These are phyloP conservation scores for Beroe forskalii DNA, from an alignment of 37 sponge, comb jelly and placozoan species.

Conservation along the genomic window DNA sequence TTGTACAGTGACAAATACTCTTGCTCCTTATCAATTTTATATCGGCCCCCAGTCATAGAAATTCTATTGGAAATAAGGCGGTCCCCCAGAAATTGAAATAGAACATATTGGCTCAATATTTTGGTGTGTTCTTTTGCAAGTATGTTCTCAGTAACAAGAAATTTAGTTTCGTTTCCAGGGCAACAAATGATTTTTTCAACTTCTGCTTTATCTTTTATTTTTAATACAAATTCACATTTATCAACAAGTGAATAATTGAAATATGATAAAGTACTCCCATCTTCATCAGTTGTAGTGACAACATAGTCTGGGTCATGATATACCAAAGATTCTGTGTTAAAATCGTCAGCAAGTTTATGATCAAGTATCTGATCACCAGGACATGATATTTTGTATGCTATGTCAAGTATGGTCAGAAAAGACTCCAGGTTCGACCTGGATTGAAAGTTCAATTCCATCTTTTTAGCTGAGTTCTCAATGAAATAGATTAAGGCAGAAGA, in stretches of 20 bases:
- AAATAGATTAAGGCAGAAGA: neutral
- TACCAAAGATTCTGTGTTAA: neutral
- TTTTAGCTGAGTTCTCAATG: neutral
- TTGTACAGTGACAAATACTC: constrained; percentile 5
- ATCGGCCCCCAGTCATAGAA: neutral
- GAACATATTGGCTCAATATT: neutral
- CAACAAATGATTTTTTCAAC: constrained; percentile 23
- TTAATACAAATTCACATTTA: neutral
- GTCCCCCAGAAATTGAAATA: constrained; percentile 3
- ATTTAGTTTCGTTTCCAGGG: constrained; percentile 56
- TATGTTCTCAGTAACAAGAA: constrained; percentile 35
- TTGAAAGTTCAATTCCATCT: neutral
- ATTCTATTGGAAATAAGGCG: neutral
- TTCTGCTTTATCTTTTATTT: neutral
- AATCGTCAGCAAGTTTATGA: constrained; percentile 45
- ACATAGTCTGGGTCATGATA: constrained; percentile 55
- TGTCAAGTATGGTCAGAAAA: constrained; percentile 40
- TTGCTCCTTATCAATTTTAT: neutral
- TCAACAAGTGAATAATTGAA: constrained; percentile 45
- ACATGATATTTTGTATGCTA: constrained; percentile 19
- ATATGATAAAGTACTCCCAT: neutral
- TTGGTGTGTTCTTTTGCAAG: constrained; percentile 9
- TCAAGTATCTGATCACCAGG: constrained; percentile 27
- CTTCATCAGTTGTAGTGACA: neutral
- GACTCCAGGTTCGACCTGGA: neutral